Evolutionary conservation across 2,797 vertebrate genomes (phyloP), one percentile per base, ranked within the genome.

Genomic region (Apogon hyalosoma): DNA sequence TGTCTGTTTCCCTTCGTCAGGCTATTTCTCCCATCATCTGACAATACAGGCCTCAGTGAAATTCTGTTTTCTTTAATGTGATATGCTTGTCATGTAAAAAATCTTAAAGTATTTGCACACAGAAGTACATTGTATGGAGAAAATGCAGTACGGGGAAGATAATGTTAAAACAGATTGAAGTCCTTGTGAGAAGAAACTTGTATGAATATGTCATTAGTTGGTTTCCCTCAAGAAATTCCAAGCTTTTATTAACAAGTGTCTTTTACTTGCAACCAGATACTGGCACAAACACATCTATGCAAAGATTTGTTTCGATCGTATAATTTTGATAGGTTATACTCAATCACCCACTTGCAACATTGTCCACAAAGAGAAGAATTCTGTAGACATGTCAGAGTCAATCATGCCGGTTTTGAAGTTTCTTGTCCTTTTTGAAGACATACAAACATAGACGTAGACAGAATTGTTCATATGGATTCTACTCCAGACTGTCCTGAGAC

Each of bases 1-100:
- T 87, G 68, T 74, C 73, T 77, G 63, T 77, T 83, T 78, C 66
- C 70, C 69, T 82, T 63, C 75, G 62, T 88, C 72, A 69, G 55
- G 55, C 64, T 53, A 42, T 46, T 55, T 65, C 54, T 63, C 58
- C 21, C 33, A 55, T 52, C 31, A n/a, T 59, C 31, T 63, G 18
- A 59, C 49, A 68, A 14, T 68, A 74, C 59, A 76, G 79, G 50
- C 59, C 55, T 81, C 19, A 0, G 39, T n/a, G 13, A 80, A 57
- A 50, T 67, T 63, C 72, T 33, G 65, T 42, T 50, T 57, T 63
- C 69, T 84, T 87, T 87, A 64, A 83, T 87, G 75, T 81, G 67
- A 67, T 82, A 74, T 86, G 75, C 79, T 84, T 90, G 83, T 83
- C 77, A 79, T 62, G 51, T 56, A 41, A 79, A 78, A 24, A 12